Evolutionary conservation across 2,797 vertebrate genomes (phyloP).

Genomic region (Taenioides sp.): DNA sequence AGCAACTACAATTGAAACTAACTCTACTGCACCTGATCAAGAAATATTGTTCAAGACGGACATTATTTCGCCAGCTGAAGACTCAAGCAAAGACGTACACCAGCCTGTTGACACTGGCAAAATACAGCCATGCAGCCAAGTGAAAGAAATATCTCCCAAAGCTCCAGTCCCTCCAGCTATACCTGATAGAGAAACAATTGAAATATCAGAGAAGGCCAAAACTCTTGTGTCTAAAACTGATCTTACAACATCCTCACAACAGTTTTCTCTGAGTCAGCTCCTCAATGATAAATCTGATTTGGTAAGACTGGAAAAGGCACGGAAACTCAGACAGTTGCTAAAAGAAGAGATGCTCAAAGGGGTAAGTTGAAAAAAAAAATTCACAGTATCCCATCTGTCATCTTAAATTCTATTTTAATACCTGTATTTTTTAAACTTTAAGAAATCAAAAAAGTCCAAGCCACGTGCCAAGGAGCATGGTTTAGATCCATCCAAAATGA

Average conservation of each 20-base stretch:
- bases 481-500: conserved; percentile 94
- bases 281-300: conserved; percentile 81
- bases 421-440: conserved; percentile 43
- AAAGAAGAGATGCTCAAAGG: conserved; percentile 86
- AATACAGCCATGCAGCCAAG: conserved; percentile 24
- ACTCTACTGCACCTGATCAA: conserved; percentile 28
- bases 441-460: conserved; percentile 78
- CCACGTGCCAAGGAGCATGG: conserved; percentile 68
- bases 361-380: conserved; percentile 67
- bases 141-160: conserved; percentile 46
- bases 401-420: not conserved
- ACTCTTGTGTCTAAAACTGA: conserved; percentile 52
- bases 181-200: conserved; percentile 52
- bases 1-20: conserved; percentile 25
- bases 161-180: conserved; percentile 35
- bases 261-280: conserved; percentile 61
- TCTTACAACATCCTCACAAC: conserved; percentile 24
- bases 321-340: conserved; percentile 89
- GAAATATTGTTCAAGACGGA: conserved; percentile 56
- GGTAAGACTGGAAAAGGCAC: conserved; percentile 86
- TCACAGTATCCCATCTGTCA: not conserved
- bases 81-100: conserved; percentile 11
- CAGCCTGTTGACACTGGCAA: conserved; percentile 8
- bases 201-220: conserved; percentile 66
- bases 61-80: conserved; percentile 3